Percentiles rank a stretch among this genome's conserved stretches.
Conservation (phyloP, 37 sponge, comb jelly and placozoan genomes). For the Cliona cf. orientalis region DNA sequence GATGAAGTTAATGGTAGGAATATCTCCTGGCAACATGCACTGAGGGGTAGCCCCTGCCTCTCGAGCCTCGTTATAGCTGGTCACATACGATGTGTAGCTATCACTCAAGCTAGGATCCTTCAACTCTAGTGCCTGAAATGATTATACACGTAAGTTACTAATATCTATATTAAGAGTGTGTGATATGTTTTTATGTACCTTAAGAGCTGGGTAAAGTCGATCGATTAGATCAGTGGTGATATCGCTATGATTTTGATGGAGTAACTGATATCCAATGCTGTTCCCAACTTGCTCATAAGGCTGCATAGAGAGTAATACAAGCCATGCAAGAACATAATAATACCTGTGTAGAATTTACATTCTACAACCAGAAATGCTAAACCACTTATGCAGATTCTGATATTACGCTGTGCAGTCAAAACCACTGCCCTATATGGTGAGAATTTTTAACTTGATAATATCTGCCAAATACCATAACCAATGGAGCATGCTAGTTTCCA, state of each 20-base stretch:
- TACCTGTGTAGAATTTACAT: too few relatives aligned
- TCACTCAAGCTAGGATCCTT: conserved; percentile 15
- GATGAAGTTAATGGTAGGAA: conserved; percentile 46
- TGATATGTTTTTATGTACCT: conserved; percentile 17
- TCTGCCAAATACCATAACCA: too few relatives aligned
- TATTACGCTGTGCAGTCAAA: background rate
- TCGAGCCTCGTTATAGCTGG: conserved; percentile 4
- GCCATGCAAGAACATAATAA: background rate
- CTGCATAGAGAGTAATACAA: conserved; percentile 25
- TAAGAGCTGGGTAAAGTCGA: conserved; percentile 49
- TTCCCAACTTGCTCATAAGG: conserved; percentile 62
- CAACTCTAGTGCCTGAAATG: conserved; percentile 11
- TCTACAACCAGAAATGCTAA: background rate
- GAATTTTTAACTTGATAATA: too few relatives aligned
- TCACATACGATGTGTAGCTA: conserved; percentile 23
- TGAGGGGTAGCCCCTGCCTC: conserved; percentile 36
- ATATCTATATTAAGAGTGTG: too few relatives aligned
- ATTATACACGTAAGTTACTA: too few relatives aligned
- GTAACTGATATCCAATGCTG: conserved; percentile 68
- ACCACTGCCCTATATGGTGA: background rate
- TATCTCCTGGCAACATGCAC: conserved; percentile 56
- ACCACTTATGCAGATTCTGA: background rate
- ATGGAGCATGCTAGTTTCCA: background rate
- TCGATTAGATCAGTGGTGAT: conserved; percentile 40
- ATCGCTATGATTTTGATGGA: conserved; percentile 34